phyloP scores from a whole-genome alignment of 2,797 vertebrate species.

The Megalops cyprinoides region DNA sequence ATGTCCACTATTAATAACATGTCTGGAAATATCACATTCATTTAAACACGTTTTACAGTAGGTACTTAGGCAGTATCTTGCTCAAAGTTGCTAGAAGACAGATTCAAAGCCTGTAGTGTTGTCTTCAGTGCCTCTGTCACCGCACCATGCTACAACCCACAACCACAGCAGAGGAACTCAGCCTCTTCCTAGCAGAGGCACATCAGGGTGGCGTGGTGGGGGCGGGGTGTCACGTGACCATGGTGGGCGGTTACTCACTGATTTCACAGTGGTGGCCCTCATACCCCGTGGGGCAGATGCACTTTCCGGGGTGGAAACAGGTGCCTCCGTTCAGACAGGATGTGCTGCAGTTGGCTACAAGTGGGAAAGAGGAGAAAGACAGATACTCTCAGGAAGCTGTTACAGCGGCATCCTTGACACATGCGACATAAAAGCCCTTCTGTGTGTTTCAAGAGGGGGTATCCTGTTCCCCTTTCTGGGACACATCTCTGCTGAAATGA shows the following conservation, averaged over 20 bases:
- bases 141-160: too few species aligned
- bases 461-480: too few species aligned
- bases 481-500: too few species aligned
- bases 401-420: background rate
- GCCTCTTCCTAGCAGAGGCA: too few species aligned
- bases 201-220: background rate
- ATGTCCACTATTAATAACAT: too few species aligned
- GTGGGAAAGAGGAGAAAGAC: background rate
- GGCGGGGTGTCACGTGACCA: background rate
- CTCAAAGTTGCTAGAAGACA: too few species aligned
- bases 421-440: background rate
- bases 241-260: slow-evolving; percentile 72
- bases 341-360: slow-evolving; percentile 82
- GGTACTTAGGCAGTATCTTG: too few species aligned
- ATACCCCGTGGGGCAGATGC: slow-evolving; percentile 81
- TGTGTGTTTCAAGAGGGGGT: background rate
- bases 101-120: too few species aligned
- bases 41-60: too few species aligned
- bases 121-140: too few species aligned
- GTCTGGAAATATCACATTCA: too few species aligned
- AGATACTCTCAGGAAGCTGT: slow-evolving; percentile 21
- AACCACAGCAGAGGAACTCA: background rate
- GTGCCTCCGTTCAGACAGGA: slow-evolving; percentile 86
- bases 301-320: slow-evolving; percentile 87
- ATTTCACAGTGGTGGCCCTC: slow-evolving; percentile 84